A percentile compares a stretch with the other conserved stretches of the same genome.
Evolutionary conservation across 1,140 invertebrate genomes (phyloP).

Genomic region (Chymomyza costata): DNA sequence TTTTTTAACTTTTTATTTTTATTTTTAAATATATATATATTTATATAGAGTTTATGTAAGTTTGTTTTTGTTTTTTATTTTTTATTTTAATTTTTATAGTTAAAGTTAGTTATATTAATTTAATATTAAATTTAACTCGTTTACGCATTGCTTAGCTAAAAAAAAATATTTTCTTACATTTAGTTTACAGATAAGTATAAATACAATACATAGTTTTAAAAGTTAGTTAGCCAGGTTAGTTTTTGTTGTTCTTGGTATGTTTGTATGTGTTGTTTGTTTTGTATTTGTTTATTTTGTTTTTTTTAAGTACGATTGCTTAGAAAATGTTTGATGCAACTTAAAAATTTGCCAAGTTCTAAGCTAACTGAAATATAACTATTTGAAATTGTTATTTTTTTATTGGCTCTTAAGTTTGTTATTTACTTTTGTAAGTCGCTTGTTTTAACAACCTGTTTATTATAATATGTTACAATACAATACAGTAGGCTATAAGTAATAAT

Average conservation of each 20-base stretch:
- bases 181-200: slow-evolving; percentile 65
- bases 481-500: no score
- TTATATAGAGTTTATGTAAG: slow-evolving; percentile 31
- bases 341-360: no score
- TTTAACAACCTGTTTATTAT: slow-evolving; percentile 19
- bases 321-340: neutral
- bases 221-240: slow-evolving; percentile 12
- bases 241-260: slow-evolving; percentile 7
- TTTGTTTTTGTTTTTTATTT: slow-evolving; percentile 40
- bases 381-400: neutral
- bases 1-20: slow-evolving; percentile 50
- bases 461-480: slow-evolving; percentile 35
- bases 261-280: slow-evolving; percentile 4
- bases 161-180: slow-evolving; percentile 64
- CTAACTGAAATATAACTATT: no score
- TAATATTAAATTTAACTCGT: slow-evolving; percentile 63
- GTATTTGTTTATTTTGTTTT: neutral
- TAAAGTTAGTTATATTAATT: no score
- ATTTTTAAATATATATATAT: slow-evolving; percentile 65
- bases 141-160: slow-evolving; percentile 69
- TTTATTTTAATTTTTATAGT: no score
- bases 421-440: slow-evolving; percentile 8
- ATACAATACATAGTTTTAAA: slow-evolving; percentile 31
- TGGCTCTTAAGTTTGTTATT: no score
- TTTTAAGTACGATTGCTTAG: slow-evolving; percentile 2